These are phyloP conservation scores for Aix galericulata DNA, from an alignment of 2,113 vertebrate species.

Conservation along the genomic window DNA sequence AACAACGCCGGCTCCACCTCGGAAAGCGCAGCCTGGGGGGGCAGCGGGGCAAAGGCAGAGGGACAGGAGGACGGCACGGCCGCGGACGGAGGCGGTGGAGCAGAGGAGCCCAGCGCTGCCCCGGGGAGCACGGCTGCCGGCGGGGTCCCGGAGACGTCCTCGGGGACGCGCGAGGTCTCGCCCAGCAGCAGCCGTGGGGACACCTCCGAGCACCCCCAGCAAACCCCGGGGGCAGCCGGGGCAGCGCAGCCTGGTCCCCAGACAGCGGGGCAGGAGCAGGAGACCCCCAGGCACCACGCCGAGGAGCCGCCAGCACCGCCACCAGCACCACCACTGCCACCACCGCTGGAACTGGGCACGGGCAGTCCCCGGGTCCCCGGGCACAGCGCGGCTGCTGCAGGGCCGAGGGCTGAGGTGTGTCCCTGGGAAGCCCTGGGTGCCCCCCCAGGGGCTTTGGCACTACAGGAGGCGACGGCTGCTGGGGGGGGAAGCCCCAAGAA, in stretches of 20 bases:
- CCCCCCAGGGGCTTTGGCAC: not conserved
- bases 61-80: not conserved
- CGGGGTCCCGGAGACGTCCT: rapidly evolving
- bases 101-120: not conserved
- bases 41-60: not conserved
- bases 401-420: not conserved
- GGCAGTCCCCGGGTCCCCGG: rapidly evolving
- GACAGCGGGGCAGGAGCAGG: rapidly evolving
- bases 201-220: rapidly evolving
- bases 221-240: rapidly evolving
- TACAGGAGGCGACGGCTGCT: not conserved
- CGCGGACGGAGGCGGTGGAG: rapidly evolving
- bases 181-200: not conserved
- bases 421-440: rapidly evolving
- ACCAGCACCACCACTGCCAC: no score
- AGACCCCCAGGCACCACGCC: rapidly evolving
- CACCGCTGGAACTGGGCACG: rapidly evolving
- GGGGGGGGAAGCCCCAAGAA: not conserved
- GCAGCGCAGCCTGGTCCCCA: rapidly evolving
- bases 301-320: not conserved
- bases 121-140: rapidly evolving
- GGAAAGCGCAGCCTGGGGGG: not conserved
- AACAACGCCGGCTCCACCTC: conserved; percentile 22
- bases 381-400: rapidly evolving
- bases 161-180: rapidly evolving